Evolutionary conservation across 2,113 vertebrate genomes (phyloP).

Genomic region (Chaenogobius annularis): DNA sequence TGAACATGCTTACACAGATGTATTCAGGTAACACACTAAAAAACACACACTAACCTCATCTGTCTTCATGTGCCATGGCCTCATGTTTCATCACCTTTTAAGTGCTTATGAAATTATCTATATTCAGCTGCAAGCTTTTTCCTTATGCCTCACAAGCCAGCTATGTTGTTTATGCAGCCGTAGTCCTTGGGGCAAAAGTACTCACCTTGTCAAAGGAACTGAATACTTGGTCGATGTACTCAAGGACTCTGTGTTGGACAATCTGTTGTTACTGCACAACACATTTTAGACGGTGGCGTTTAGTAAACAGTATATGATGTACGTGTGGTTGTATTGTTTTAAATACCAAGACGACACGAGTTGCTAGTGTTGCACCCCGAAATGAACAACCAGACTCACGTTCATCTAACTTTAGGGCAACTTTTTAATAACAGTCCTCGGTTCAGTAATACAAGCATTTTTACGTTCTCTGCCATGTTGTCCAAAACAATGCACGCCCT

Average conservation of each 20-base stretch:
- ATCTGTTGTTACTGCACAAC: too few species aligned
- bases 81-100: conserved; percentile 75
- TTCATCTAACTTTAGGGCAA: too few species aligned
- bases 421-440: too few species aligned
- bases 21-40: conserved; percentile 49
- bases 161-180: conserved; percentile 63
- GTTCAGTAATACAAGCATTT: too few species aligned
- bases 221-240: conserved; percentile 12
- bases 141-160: conserved; percentile 64
- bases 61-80: conserved; percentile 61
- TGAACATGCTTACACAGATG: conserved; percentile 22
- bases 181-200: conserved; percentile 55
- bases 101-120: conserved; percentile 75
- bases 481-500: too few species aligned
- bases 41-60: conserved; percentile 39
- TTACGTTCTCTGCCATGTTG: too few species aligned
- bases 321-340: too few species aligned
- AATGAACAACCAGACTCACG: too few species aligned
- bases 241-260: too few species aligned
- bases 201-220: conserved; percentile 62
- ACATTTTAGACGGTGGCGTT: too few species aligned
- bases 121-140: conserved; percentile 62
- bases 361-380: too few species aligned
- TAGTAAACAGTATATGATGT: too few species aligned
- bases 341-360: not conserved